phyloP scores from a whole-genome alignment of 2,888 invertebrate species.

The Antheraea yamamai region DNA sequence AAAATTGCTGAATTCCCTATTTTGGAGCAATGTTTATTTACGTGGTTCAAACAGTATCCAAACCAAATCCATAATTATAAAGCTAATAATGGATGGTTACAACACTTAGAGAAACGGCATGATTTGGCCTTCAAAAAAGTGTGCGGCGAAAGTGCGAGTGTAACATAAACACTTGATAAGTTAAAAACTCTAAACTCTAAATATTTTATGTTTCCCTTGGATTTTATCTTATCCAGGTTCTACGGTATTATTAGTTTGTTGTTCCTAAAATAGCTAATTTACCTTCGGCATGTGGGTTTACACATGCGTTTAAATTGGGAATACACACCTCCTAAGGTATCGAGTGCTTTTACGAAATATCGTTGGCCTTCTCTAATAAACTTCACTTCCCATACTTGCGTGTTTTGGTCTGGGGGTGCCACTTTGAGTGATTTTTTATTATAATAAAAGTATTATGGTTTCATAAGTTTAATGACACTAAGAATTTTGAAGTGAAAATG shows the following conservation, averaged over 20 bases:
- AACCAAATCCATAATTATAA: too few species aligned
- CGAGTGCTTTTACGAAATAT: conserved; percentile 62
- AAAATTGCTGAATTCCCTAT: too few species aligned
- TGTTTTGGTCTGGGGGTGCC: conserved; percentile 48
- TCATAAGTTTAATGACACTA: conserved; percentile 13
- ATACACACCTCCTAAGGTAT: conserved; percentile 62
- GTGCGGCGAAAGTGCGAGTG: too few species aligned
- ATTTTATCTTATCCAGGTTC: too few species aligned
- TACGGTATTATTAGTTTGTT: neutral
- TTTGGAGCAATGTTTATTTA: too few species aligned
- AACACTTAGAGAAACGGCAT: too few species aligned
- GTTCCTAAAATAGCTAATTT: neutral
- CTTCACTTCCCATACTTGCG: conserved; percentile 70
- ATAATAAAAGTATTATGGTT: neutral
- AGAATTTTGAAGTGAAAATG: neutral
- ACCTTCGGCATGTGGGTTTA: neutral
- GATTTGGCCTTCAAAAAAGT: too few species aligned
- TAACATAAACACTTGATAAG: too few species aligned
- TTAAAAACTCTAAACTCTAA: too few species aligned
- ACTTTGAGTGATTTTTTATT: conserved; percentile 50
- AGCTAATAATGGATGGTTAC: too few species aligned
- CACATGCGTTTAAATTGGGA: neutral
- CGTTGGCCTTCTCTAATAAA: conserved; percentile 65
- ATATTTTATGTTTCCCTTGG: too few species aligned
- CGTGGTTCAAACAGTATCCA: too few species aligned